Conservation (phyloP, 2,888 invertebrate species). For the Apotomis betuletana region DNA sequence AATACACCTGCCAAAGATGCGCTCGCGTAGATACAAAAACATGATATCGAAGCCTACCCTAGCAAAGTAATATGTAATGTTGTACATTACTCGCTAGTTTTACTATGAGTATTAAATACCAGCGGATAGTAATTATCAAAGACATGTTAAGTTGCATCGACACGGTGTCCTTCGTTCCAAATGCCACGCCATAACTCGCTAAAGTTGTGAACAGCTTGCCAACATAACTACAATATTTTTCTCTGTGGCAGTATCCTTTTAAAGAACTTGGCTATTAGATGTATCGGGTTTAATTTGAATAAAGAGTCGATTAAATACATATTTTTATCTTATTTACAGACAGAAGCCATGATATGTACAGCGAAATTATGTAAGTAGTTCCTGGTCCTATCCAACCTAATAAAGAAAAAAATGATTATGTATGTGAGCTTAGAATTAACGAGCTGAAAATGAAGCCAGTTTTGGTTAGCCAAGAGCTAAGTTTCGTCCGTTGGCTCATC, state of each 20-base stretch:
- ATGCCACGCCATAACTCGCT: slow-evolving; percentile 41
- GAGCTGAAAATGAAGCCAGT: too few species aligned
- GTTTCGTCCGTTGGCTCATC: too few species aligned
- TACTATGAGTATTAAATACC: slow-evolving; percentile 3
- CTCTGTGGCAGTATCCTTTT: slow-evolving; percentile 1
- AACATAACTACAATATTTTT: slow-evolving; percentile 25
- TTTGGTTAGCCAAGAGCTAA: too few species aligned
- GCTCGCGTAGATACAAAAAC: slow-evolving; percentile 5
- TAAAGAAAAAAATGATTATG: too few species aligned
- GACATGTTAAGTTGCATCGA: slow-evolving; percentile 27
- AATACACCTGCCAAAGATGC: slow-evolving; percentile 37
- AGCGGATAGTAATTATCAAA: slow-evolving; percentile 26
- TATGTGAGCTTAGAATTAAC: too few species aligned
- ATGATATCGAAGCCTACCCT: slow-evolving; percentile 4
- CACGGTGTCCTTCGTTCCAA: slow-evolving; percentile 45
- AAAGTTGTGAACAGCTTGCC: slow-evolving; percentile 23
- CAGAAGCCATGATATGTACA: too few species aligned
- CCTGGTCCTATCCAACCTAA: too few species aligned
- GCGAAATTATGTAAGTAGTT: too few species aligned
- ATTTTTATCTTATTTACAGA: not conserved
- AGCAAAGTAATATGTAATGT: not conserved
- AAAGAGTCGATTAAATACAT: not conserved
- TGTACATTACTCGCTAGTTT: slow-evolving; percentile 5
- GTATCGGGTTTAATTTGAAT: too few species aligned
- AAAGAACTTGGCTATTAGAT: not conserved